A percentile compares a stretch with the other conserved stretches of the same genome.
These are phyloP conservation scores for Lasioglossum calceatum DNA, from an alignment of 2,888 invertebrate genomes.

Conservation along the genomic window DNA sequence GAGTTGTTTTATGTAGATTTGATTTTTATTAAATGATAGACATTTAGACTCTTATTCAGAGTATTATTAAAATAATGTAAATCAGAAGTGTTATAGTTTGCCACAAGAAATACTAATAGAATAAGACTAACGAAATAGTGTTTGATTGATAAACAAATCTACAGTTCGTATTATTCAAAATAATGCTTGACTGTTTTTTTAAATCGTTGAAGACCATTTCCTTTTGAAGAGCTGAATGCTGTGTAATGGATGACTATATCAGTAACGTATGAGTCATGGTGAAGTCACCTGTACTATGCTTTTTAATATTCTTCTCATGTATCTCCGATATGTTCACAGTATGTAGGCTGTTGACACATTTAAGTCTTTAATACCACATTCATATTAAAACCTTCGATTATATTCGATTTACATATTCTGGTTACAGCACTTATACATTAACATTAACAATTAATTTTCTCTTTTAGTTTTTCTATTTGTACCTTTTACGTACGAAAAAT, in stretches of 20 bases:
- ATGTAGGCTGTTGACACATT: slow-evolving; percentile 49
- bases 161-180: slow-evolving; percentile 15
- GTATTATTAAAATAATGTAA: not conserved
- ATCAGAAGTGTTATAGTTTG: slow-evolving; percentile 1
- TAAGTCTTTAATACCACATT: slow-evolving; percentile 51
- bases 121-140: not conserved
- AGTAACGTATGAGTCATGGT: slow-evolving; percentile 76
- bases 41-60: not conserved
- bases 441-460: slow-evolving; percentile 3
- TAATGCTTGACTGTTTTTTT: slow-evolving; percentile 25
- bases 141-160: not conserved
- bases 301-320: slow-evolving; percentile 77
- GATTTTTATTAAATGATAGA: not conserved
- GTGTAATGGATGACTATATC: slow-evolving; percentile 50
- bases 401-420: slow-evolving; percentile 17
- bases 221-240: slow-evolving; percentile 36
- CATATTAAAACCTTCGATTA: slow-evolving; percentile 27
- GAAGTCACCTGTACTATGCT: slow-evolving; percentile 76
- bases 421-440: not conserved
- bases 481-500: not conserved
- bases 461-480: not conserved
- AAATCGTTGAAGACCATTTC: slow-evolving; percentile 31
- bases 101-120: not conserved
- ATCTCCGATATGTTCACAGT: slow-evolving; percentile 51
- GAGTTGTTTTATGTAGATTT: not conserved